phyloP scores from a whole-genome alignment of 53 echinoderm and acorn worm genomes.

The Holothuria scabra region DNA sequence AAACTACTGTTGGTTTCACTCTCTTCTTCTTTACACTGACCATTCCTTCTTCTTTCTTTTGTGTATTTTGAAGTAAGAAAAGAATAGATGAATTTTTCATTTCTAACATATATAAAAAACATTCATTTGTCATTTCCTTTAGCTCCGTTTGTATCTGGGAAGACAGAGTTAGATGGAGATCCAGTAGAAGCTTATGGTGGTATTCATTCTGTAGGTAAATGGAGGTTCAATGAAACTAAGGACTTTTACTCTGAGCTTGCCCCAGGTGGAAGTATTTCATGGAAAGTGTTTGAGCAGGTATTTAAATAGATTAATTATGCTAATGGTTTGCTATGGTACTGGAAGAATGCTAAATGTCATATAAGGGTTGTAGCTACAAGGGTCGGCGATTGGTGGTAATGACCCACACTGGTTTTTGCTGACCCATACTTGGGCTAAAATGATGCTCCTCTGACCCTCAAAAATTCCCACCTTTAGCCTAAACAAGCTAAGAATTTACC shows the following conservation, averaged over 20 bases:
- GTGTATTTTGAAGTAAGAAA: too few species aligned
- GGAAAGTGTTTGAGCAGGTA: constrained; percentile 75
- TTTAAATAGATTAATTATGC: constrained; percentile 26
- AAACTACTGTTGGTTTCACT: too few species aligned
- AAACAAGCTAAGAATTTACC: too few species aligned
- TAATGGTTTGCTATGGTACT: background rate
- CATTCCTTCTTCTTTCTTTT: background rate
- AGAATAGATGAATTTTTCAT: background rate
- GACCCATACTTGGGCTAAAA: too few species aligned
- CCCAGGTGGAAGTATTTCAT: constrained; percentile 68
- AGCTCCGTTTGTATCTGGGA: constrained; percentile 96
- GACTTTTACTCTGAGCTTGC: constrained; percentile 81
- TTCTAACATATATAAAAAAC: background rate
- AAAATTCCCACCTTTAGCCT: too few species aligned
- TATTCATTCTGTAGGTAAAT: constrained; percentile 56
- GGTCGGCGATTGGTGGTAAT: too few species aligned
- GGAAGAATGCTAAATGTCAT: background rate
- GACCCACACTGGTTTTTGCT: too few species aligned
- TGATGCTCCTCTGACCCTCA: too few species aligned
- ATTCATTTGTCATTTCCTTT: background rate
- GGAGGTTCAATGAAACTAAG: constrained; percentile 72
- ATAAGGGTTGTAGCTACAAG: too few species aligned
- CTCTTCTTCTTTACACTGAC: background rate
- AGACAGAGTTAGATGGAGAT: constrained; percentile 89
- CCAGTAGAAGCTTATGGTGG: constrained; percentile 84